Conservation (phyloP, 2,797 vertebrate genomes). For the Pseudomugil gertrudae region DNA sequence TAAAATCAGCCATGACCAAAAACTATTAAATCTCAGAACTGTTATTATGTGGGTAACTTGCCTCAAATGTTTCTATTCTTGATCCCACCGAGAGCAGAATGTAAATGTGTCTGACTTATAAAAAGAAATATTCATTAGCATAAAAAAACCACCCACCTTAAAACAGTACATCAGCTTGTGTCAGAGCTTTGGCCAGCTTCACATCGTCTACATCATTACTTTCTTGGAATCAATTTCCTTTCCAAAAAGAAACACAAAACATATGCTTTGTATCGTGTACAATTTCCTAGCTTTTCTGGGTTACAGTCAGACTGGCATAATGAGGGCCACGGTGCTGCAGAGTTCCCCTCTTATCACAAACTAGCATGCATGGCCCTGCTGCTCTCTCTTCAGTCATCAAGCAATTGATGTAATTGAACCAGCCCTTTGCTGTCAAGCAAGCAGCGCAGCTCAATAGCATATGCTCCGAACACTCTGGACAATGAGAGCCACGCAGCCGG, state of each 20-base stretch:
- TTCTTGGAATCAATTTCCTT: slow-evolving; percentile 76
- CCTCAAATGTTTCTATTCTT: slow-evolving; percentile 53
- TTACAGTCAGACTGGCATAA: slow-evolving; percentile 81
- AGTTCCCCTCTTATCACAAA: slow-evolving; percentile 96
- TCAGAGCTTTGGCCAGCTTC: slow-evolving; percentile 65
- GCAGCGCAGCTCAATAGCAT: slow-evolving; percentile 86
- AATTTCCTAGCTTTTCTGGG: slow-evolving; percentile 77
- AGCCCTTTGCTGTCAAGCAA: slow-evolving; percentile 89
- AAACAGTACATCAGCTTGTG: slow-evolving; percentile 56
- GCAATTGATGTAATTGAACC: slow-evolving; percentile 95
- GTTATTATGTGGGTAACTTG: slow-evolving; percentile 64
- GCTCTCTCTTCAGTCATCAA: slow-evolving; percentile 93
- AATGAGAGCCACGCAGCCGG: slow-evolving; percentile 87
- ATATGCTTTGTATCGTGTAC: slow-evolving; percentile 84
- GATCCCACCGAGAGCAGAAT: slow-evolving; percentile 46
- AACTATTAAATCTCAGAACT: slow-evolving; percentile 62
- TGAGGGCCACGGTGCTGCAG: slow-evolving; percentile 84
- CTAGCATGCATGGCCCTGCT: slow-evolving; percentile 94
- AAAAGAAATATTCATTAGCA: slow-evolving; percentile 58
- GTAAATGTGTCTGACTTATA: slow-evolving; percentile 50
- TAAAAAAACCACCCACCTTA: slow-evolving; percentile 49
- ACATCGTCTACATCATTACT: slow-evolving; percentile 67
- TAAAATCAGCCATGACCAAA: slow-evolving; percentile 62
- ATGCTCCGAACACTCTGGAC: slow-evolving; percentile 87
- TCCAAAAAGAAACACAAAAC: slow-evolving; percentile 83